phyloP scores from a whole-genome alignment of 2,888 invertebrate genomes.

The Limenitis camilla region DNA sequence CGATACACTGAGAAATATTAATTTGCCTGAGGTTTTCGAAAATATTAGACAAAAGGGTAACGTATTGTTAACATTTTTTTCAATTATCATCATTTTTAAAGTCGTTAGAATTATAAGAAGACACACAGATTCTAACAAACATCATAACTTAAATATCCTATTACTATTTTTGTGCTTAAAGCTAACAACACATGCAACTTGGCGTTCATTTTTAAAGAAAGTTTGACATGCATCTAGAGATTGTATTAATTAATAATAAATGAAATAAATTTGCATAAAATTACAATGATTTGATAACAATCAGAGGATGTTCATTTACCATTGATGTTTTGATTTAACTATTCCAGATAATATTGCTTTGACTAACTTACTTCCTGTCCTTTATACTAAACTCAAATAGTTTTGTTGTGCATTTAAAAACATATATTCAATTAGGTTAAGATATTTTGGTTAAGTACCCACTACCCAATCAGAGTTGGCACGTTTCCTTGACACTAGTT shows the following conservation, averaged over 20 bases:
- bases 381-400: slow-evolving; percentile 6
- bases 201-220: too few species aligned
- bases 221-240: too few species aligned
- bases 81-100: slow-evolving; percentile 25
- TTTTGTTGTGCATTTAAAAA: slow-evolving; percentile 3
- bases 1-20: slow-evolving; percentile 46
- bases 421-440: slow-evolving; percentile 34
- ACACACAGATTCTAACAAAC: slow-evolving; percentile 57
- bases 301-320: too few species aligned
- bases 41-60: slow-evolving; percentile 55
- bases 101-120: slow-evolving; percentile 38
- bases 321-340: too few species aligned
- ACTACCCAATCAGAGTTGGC: slow-evolving; percentile 47
- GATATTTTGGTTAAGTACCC: slow-evolving; percentile 44
- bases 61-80: slow-evolving; percentile 43
- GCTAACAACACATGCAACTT: neutral
- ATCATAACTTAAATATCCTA: slow-evolving; percentile 6
- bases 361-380: slow-evolving; percentile 25
- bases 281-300: too few species aligned
- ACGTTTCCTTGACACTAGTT: slow-evolving; percentile 53
- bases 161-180: neutral
- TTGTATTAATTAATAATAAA: too few species aligned
- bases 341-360: too few species aligned
- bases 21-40: slow-evolving; percentile 51
- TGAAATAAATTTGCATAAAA: too few species aligned